Percentiles rank a stretch among this genome's conserved stretches.
These are phyloP conservation scores for Listronotus bonariensis DNA, from an alignment of 1,140 invertebrate genomes.

Conservation along the genomic window DNA sequence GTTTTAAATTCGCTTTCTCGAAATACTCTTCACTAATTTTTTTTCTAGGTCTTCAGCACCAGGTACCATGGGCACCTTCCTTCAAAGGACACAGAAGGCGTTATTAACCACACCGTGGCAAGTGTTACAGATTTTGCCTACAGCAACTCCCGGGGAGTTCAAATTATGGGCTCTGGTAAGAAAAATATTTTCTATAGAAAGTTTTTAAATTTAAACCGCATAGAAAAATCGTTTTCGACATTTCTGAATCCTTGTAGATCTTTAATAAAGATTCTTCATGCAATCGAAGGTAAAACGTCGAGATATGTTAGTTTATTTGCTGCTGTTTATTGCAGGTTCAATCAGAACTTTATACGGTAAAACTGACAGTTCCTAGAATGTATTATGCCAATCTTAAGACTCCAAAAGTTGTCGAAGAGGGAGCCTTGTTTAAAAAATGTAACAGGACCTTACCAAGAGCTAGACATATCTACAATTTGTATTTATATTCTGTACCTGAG, in stretches of 20 bases:
- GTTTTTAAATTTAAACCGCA: too few species aligned
- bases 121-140: slow-evolving; percentile 81
- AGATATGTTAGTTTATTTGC: too few species aligned
- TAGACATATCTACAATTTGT: slow-evolving; percentile 82
- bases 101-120: slow-evolving; percentile 89
- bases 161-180: slow-evolving; percentile 89
- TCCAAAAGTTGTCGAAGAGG: slow-evolving; percentile 65
- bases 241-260: too few species aligned
- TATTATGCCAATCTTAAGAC: slow-evolving; percentile 94
- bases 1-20: too few species aligned
- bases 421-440: slow-evolving; percentile 78
- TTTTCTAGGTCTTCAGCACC: slow-evolving; percentile 53
- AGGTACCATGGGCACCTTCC: slow-evolving; percentile 78
- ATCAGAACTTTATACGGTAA: slow-evolving; percentile 73
- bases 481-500: slow-evolving; percentile 91
- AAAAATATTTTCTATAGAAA: too few species aligned
- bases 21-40: too few species aligned
- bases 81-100: slow-evolving; percentile 78
- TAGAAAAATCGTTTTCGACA: too few species aligned
- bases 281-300: too few species aligned
- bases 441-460: slow-evolving; percentile 87
- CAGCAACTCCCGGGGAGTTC: slow-evolving; percentile 81
- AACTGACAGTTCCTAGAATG: slow-evolving; percentile 79
- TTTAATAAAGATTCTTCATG: too few species aligned
- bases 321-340: slow-evolving; percentile 38